phyloP scores from a whole-genome alignment of 2,113 vertebrate genomes.

The Pogona vitticeps region DNA sequence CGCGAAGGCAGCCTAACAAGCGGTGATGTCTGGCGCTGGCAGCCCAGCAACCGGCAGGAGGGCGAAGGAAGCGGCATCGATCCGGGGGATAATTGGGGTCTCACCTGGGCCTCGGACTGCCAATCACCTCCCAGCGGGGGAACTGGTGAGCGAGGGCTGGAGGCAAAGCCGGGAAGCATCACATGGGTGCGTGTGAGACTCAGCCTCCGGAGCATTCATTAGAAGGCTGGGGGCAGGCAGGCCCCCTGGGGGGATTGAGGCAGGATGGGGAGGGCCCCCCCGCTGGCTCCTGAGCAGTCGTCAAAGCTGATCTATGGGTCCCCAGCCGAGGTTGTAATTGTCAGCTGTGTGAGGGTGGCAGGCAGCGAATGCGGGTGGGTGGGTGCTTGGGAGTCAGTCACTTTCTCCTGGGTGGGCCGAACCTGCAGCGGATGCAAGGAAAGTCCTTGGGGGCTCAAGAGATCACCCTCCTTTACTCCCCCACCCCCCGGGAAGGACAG shows the following conservation, averaged over 20 bases:
- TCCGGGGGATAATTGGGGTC: conserved; percentile 44
- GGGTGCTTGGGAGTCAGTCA: not conserved
- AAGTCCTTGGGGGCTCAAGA: not conserved
- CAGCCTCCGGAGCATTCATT: conserved; percentile 28
- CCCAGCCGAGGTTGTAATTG: conserved; percentile 22
- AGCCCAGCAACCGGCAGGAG: not conserved
- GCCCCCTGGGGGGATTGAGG: not conserved
- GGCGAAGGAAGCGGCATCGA: conserved; percentile 29
- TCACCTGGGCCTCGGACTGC: conserved; percentile 25
- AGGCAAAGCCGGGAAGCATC: not conserved
- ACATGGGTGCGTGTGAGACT: conserved; percentile 16
- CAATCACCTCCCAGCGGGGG: conserved; percentile 39
- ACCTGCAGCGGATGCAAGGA: too few species aligned
- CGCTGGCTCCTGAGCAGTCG: not conserved
- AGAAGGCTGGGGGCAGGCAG: not conserved
- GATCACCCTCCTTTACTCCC: not conserved
- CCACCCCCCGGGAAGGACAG: not conserved
- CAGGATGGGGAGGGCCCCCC: not conserved
- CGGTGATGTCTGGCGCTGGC: not conserved
- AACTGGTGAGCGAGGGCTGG: not conserved
- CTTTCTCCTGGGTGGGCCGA: too few species aligned
- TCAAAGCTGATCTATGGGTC: conserved; percentile 13
- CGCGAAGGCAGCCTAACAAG: conserved; percentile 15
- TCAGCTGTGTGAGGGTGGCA: not conserved
- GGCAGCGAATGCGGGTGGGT: not conserved